A percentile compares a stretch with the other conserved stretches of the same genome.
Evolutionary conservation across 2,113 vertebrate genomes (phyloP).

Genomic region (Thalassoma bifasciatum): DNA sequence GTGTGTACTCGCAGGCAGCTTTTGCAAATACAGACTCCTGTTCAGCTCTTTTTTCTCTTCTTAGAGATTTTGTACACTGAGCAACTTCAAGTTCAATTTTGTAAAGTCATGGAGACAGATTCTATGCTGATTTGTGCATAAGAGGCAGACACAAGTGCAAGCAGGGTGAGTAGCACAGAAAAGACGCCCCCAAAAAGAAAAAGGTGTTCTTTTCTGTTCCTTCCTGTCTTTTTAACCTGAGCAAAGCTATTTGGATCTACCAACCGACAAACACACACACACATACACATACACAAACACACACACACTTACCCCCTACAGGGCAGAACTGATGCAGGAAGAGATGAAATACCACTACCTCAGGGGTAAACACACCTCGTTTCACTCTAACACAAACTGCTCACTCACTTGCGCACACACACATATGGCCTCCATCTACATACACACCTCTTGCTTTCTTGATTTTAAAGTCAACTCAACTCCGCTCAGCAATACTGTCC

Average conservation of each 20-base stretch:
- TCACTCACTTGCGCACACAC: conserved; percentile 20
- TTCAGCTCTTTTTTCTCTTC: neutral
- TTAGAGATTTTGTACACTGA: neutral
- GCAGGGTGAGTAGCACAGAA: conserved; percentile 12
- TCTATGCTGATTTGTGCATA: neutral
- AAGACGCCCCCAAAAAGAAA: conserved; percentile 13
- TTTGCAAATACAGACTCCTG: neutral
- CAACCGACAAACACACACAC: neutral
- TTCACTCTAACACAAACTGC: conserved; percentile 56
- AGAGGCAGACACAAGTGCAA: neutral
- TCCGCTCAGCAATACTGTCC: conserved; percentile 51
- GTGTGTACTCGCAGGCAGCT: neutral
- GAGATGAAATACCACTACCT: conserved; percentile 79
- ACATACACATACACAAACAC: conserved; percentile 19
- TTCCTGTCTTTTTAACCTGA: conserved; percentile 61
- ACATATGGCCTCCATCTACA: conserved; percentile 23
- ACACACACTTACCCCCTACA: conserved; percentile 63
- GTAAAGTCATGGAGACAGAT: neutral
- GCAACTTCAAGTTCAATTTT: neutral
- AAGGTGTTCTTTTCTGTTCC: conserved; percentile 27
- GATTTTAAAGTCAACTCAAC: conserved; percentile 18
- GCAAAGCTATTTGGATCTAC: conserved; percentile 65
- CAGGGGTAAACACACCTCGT: conserved; percentile 80
- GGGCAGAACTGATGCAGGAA: conserved; percentile 76
- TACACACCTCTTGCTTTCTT: conserved; percentile 27